Base-by-base conservation (phyloP, 2,888 invertebrate species). In the Ichneumoninae sp. region DNA sequence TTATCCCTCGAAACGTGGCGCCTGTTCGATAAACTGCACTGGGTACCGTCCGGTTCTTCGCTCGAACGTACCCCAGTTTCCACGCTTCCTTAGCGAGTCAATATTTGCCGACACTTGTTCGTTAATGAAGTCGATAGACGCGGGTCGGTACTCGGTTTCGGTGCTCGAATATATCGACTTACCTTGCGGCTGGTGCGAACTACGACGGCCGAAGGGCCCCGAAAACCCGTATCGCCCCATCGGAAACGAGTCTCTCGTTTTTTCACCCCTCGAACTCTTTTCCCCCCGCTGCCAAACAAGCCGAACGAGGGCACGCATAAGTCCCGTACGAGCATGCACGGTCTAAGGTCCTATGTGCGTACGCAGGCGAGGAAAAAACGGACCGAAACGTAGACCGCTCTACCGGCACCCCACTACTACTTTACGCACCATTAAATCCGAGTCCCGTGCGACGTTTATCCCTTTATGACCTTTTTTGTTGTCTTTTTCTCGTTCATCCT, bases 351-450 rank as follows among this genome's bases (percentile, higher is more conserved):
- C 36, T n/a, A 8, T 40, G 3, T 30, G 40, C 36, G 16, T 22
- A 22, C n/a, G 54, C 7, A 66, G 62, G 44, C n/a, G 66, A 36
- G 50, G 52, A 80, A 75, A 76, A 54, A 78, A 70, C 62, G 50
- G 66, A 40, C 57, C 69, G 44, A 85, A 71, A 71, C 54, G 79
- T n/a, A 60, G 77, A 68, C n/a, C 60, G 33, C 22, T 72, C 57
- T 36, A 54, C 57, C 57, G 30, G 22, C 80, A 82, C 80, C 86
- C 84, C 80, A 84, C 86, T 83, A 79, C 83, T 77, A 91, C 90
- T 93, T 93, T 90, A 93, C 92, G 93, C 93, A 89, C 92, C 93
- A 93, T 93, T 93, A 92, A 93, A 92, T 91, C 89, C 91, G 88
- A 90, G 87, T 90, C 88, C 88, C 88, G 85, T 88, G 88, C 87